Evolutionary conservation across 2,113 vertebrate genomes (phyloP), one percentile per base, ranked within the genome.

Genomic region (Telmatochromis bifrenatus): DNA sequence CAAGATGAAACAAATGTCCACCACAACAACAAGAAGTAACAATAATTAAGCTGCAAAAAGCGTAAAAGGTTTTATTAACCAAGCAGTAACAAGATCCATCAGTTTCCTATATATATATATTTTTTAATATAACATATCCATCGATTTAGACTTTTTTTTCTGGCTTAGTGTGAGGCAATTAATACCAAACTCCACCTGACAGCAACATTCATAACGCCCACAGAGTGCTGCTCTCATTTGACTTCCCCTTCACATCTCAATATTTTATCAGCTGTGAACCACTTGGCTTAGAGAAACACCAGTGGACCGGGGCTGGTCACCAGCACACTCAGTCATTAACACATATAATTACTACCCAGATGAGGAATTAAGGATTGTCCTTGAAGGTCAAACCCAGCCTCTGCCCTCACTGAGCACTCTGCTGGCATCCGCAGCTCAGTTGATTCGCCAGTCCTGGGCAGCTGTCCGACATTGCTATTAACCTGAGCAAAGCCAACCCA

Each of bases 401-500:
- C 88, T 89, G 89, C 58, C 84, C 90, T 84, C 77, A 9, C 81
- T 37, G 86, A 87, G 79, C 33, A 4, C 60, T 90, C 55, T 42
- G 89, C 90, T 58, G 87, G 60, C 68, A 15, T 90, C 75, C 84
- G 37, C 19, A 15, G 87, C 73, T 84, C 84, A 54, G 84, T 86
- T 23, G 79, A 79, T 82, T 73, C 4, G 84, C 84, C 86, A 87
- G 88, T 80, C 28, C 84, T 17, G 91, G 94, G 93, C 94, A 93
- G 80, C 90, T 93, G 94, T 95, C 87, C 86, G 83, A 88, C 84
- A 80, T 84, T 53, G 82, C 89, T 90, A 90, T 93, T 93, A 94
- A 95, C 92, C 93, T 95, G 92, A 88, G 89, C 91, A 55, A 65
- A 89, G 89, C 90, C 84, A 62, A 70, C 82, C 81, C 82, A 9